phyloP scores from a whole-genome alignment of 2,888 invertebrate genomes.

The Helleia helle region DNA sequence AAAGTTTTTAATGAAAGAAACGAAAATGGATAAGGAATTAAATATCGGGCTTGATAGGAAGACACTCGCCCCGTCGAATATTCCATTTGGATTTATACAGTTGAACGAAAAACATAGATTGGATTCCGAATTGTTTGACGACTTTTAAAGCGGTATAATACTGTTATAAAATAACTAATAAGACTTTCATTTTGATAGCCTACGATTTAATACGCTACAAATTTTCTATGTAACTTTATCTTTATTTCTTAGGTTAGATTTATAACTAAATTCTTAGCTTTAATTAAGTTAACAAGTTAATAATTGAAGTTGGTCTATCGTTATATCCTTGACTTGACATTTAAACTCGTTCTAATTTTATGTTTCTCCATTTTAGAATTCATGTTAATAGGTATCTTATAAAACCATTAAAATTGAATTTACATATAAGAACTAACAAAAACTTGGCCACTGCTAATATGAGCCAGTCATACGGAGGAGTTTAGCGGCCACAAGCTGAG shows the following conservation, averaged over 20 bases:
- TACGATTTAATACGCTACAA: not conserved
- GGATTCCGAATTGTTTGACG: slow-evolving; percentile 20
- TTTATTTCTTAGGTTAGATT: too few relatives aligned
- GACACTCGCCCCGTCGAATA: slow-evolving; percentile 28
- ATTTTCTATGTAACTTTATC: not conserved
- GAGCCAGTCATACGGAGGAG: not conserved
- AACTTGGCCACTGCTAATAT: not conserved
- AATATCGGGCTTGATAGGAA: slow-evolving; percentile 32
- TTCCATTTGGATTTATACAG: slow-evolving; percentile 37
- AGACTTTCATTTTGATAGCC: not conserved
- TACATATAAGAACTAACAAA: not conserved
- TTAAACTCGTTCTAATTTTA: too few relatives aligned
- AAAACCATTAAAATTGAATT: not conserved
- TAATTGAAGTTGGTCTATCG: too few relatives aligned
- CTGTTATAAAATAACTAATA: not conserved
- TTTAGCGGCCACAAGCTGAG: not conserved
- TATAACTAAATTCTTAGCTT: too few relatives aligned
- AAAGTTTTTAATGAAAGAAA: slow-evolving; percentile 9
- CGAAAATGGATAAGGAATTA: slow-evolving; percentile 26
- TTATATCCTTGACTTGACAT: too few relatives aligned
- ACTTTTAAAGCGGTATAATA: slow-evolving; percentile 6
- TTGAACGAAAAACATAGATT: slow-evolving; percentile 18
- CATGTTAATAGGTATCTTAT: too few relatives aligned
- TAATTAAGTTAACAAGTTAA: too few relatives aligned
- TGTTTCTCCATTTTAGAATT: too few relatives aligned